These are phyloP conservation scores for Lophius americanus DNA, from an alignment of 2,797 vertebrate genomes.

Conservation along the genomic window DNA sequence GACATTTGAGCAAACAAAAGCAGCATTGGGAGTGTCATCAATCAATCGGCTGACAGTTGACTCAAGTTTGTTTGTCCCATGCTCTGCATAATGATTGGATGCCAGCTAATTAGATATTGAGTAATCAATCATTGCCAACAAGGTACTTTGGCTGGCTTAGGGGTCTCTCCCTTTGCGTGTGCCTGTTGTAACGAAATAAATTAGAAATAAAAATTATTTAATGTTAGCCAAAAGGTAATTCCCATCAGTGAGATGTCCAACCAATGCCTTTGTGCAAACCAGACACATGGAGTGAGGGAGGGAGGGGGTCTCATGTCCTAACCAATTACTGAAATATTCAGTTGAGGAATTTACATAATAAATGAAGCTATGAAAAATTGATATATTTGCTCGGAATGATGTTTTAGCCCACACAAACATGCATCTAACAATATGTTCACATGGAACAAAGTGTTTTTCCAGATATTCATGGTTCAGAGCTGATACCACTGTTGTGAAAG, in stretches of 20 bases:
- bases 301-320: constrained; percentile 62
- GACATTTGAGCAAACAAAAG: constrained; percentile 97
- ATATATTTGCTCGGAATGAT: constrained; percentile 73
- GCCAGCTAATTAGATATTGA: constrained; percentile 99
- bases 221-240: constrained; percentile 81
- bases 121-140: constrained; percentile 99
- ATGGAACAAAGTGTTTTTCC: constrained; percentile 26
- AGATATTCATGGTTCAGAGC: neutral
- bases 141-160: constrained; percentile 92
- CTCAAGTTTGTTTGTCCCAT: constrained; percentile 98
- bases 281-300: constrained; percentile 64
- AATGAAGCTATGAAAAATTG: constrained; percentile 82
- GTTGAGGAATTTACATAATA: constrained; percentile 82
- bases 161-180: constrained; percentile 82
- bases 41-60: constrained; percentile 95
- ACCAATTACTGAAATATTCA: constrained; percentile 81
- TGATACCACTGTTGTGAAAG: constrained; percentile 8
- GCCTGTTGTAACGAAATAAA: constrained; percentile 82
- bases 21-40: constrained; percentile 96
- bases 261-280: constrained; percentile 71
- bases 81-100: constrained; percentile 99
- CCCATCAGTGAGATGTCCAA: constrained; percentile 74
- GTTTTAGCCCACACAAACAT: constrained; percentile 68
- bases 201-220: constrained; percentile 81
- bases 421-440: constrained; percentile 58